phyloP scores from a whole-genome alignment of 2,888 invertebrate genomes.

The Sylvicola cinctus region DNA sequence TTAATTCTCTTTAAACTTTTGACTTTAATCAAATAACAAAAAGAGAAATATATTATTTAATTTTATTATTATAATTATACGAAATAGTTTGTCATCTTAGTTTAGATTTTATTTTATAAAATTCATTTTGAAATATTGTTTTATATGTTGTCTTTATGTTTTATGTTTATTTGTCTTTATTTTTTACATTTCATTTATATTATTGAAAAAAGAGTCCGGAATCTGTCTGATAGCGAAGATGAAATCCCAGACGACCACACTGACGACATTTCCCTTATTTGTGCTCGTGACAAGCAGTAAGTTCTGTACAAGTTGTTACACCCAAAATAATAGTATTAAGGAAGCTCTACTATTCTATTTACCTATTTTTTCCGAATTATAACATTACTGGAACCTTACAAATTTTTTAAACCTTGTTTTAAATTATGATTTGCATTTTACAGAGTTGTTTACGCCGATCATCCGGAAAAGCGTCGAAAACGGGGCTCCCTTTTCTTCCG shows the following conservation, averaged over 20 bases:
- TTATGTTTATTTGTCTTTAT: constrained; percentile 1
- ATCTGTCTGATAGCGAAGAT: constrained; percentile 27
- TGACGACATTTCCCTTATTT: constrained; percentile 20
- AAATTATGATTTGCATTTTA: not conserved
- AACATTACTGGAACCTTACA: not conserved
- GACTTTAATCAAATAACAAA: too few species aligned
- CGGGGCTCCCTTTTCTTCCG: constrained; percentile 78
- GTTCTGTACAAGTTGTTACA: constrained; percentile 8
- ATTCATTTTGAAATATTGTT: too few species aligned
- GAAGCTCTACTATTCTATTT: constrained; percentile 4
- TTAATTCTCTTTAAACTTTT: too few species aligned
- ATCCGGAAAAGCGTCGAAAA: constrained; percentile 69
- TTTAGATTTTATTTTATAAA: too few species aligned
- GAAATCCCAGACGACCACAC: constrained; percentile 16
- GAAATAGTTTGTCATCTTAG: too few species aligned
- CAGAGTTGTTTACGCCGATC: constrained; percentile 30
- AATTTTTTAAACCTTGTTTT: not conserved
- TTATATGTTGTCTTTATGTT: too few species aligned
- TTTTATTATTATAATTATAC: too few species aligned
- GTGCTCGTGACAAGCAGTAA: constrained; percentile 25
- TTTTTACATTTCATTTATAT: constrained; percentile 7
- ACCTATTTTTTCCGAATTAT: not conserved
- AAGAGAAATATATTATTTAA: too few species aligned
- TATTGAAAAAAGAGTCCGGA: constrained; percentile 15
- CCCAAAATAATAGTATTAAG: not conserved